phyloP scores from a whole-genome alignment of 2,113 vertebrate genomes.

The Oreocharis arfaki region DNA sequence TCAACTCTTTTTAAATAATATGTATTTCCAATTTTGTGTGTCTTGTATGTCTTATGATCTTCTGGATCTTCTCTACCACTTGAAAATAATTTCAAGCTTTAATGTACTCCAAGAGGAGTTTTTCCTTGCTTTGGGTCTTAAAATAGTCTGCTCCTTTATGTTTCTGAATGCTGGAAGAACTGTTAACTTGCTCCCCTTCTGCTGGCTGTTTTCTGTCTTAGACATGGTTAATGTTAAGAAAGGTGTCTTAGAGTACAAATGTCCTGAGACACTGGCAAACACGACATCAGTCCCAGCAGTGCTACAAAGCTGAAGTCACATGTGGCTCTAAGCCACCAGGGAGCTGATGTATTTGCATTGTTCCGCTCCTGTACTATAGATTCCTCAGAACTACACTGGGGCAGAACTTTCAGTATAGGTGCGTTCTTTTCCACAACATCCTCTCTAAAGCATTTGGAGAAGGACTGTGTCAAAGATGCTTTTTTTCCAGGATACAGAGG shows the following conservation, averaged over 20 bases:
- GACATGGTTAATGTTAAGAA: neutral
- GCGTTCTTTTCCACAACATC: neutral
- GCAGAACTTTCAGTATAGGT: neutral
- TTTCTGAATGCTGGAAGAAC: neutral
- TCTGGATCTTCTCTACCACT: neutral
- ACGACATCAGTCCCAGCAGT: neutral
- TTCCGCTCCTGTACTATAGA: neutral
- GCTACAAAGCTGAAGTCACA: neutral
- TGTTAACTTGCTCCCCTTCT: neutral
- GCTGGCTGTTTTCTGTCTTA: neutral
- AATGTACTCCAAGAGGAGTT: neutral
- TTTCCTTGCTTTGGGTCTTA: neutral
- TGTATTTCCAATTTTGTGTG: neutral
- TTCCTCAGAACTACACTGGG: neutral
- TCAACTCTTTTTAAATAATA: neutral
- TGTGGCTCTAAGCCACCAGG: neutral
- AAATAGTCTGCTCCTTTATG: neutral
- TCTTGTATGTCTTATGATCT: neutral
- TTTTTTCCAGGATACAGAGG: neutral
- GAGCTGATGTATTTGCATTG: neutral
- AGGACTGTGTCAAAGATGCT: neutral
- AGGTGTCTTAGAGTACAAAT: neutral
- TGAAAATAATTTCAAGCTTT: neutral
- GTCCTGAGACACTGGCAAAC: neutral
- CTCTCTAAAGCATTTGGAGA: neutral